Conservation (phyloP, 2,888 invertebrate species). For the Apodemia mormo region DNA sequence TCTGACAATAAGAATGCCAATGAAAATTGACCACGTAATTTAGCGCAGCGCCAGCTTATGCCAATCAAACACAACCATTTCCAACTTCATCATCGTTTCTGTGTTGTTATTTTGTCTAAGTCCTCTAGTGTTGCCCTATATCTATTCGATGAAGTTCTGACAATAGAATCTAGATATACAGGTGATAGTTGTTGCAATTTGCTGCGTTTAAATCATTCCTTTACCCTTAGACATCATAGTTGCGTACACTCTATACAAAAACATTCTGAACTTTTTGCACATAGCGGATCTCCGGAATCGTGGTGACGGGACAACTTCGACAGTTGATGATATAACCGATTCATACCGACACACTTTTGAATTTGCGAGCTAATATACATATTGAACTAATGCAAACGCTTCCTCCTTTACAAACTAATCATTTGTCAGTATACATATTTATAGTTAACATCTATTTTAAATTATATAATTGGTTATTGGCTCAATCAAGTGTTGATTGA, state of each 20-base stretch:
- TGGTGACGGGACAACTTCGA: constrained; percentile 34
- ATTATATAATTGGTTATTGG: not conserved
- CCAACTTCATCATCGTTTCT: too few species aligned
- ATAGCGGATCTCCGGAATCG: constrained; percentile 54
- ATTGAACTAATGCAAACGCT: constrained; percentile 44
- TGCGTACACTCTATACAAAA: not conserved
- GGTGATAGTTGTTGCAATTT: too few species aligned
- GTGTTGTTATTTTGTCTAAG: too few species aligned
- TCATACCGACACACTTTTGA: constrained; percentile 54
- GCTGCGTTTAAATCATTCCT: too few species aligned
- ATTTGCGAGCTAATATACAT: constrained; percentile 49
- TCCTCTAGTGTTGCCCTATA: too few species aligned
- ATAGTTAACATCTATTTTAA: not conserved
- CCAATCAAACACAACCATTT: too few species aligned
- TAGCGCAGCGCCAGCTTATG: too few species aligned
- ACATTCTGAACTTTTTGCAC: constrained; percentile 15
- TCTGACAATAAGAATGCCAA: too few species aligned
- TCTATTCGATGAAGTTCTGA: too few species aligned
- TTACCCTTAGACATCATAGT: too few species aligned
- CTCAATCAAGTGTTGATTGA: constrained; percentile 10
- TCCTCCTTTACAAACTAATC: constrained; percentile 28
- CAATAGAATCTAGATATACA: too few species aligned
- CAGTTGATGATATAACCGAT: constrained; percentile 54
- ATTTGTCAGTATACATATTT: constrained; percentile 12
- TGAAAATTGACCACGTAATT: too few species aligned